These are phyloP conservation scores for Molossus molossus DNA, from an alignment of 2,797 vertebrate species.

Conservation along the genomic window DNA sequence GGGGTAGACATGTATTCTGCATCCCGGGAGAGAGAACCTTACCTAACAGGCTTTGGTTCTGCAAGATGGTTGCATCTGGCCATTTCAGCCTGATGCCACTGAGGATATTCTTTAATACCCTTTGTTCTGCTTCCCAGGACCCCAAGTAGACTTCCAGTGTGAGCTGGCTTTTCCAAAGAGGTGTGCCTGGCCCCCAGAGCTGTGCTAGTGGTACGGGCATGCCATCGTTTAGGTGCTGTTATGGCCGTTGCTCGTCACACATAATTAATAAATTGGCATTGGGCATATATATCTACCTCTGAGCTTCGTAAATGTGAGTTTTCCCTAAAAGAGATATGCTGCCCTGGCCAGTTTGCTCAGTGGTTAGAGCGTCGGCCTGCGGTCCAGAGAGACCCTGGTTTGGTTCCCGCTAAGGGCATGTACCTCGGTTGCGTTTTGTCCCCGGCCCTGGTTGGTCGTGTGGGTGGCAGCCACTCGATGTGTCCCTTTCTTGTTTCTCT, in stretches of 20 bases:
- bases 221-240: not conserved
- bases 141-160: not conserved
- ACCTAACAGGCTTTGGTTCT: not conserved
- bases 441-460: too few relatives aligned
- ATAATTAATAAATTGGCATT: not conserved
- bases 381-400: too few relatives aligned
- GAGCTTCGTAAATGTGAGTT: slow-evolving; percentile 36
- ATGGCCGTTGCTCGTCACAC: not conserved
- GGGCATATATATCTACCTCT: not conserved
- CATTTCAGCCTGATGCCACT: not conserved
- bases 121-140: not conserved
- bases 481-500: not conserved
- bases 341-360: not conserved
- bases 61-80: not conserved
- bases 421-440: too few relatives aligned
- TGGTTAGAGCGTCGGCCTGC: not conserved
- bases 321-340: slow-evolving; percentile 48
- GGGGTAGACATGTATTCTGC: not conserved
- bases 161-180: not conserved
- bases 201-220: not conserved
- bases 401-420: too few relatives aligned
- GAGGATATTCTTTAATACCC: not conserved
- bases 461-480: too few relatives aligned
- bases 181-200: not conserved
- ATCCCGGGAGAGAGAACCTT: not conserved